Evolutionary conservation across 2,888 invertebrate genomes (phyloP), one percentile per base, ranked within the genome.

Genomic region (Oligia fasciuncula): DNA sequence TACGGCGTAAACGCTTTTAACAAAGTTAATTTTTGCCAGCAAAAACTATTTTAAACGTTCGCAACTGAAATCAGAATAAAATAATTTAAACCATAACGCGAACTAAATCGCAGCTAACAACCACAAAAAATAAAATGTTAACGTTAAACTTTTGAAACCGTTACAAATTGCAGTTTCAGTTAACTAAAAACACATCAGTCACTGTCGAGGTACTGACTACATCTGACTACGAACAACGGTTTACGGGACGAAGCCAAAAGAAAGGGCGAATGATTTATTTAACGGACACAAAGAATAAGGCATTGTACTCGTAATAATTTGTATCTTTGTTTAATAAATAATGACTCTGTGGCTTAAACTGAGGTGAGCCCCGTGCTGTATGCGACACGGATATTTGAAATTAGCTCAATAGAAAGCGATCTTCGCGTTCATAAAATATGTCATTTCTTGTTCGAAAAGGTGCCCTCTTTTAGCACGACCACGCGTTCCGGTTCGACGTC

Each of bases 141-240:
- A 54, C 62, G 72, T 67, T 81, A 29, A 81, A 84, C 81, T 84
- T 79, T 84, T 73, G 46, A 54, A 84, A 84, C 85, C 81, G 75
- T 85, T 75, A 84, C 84, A 85, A 84, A 81, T 85, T 84, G 81
- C 77, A 78, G 57, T 84, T 85, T 73, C 67, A 70, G 75, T 73
- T 68, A 76, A 81, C 81, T 73, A 77, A 81, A 84, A 84, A 70
- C 63, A 76, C 84, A 84, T 84, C 84, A 71, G 60, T 84, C 84
- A 76, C 17, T 77, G 84, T 81, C 85, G n/a, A 14, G 29, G 81
- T 77, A 72, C 74, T 70, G 66, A 77, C 77, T 85, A 83, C 35
- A 71, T 73, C 66, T 81, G 85, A 85, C 70, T 78, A 67, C 46
- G 60, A 70, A 85, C 71, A 76, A 74, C 73, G 54, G 66, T 72